Evolutionary conservation across 2,888 invertebrate species (phyloP), one percentile per base, ranked within the genome.

Genomic region (Chouioia cunea): DNA sequence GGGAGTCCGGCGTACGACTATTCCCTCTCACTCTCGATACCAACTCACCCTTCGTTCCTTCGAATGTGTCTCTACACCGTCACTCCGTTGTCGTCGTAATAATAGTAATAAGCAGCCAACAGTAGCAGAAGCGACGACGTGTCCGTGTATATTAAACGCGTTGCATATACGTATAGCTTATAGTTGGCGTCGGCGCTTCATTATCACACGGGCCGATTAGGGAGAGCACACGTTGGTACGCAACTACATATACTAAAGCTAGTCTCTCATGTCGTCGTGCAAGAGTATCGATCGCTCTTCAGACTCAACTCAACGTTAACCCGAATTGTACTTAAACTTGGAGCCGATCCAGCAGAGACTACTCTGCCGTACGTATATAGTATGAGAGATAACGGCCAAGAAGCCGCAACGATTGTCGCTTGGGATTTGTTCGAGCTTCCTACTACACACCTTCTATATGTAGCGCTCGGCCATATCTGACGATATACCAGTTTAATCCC

Each of bases 311-410:
- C 20, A n/a, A 18, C 58, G 58, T 58, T 71, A 71, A 71, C 71
- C 71, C 64, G 64, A 67, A 67, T 67, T 50, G 58, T 27, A 47
- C 43, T 36, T 27, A 6, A 43, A 66, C 44, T 71, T 57, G 53
- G 59, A 59, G 59, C 53, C 54, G 64, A 67, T 67, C 52, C 66
- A 48, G 65, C 8, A 8, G 20, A 20, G 27, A 43, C 16, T 10
- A 4, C 48, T 27, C 48, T 50, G 58, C 48, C 44, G 23, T 36
- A 36, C 15, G 54, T n/a, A n/a, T n/a, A n/a, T n/a, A n/a, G n/a
- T n/a, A n/a, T n/a, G n/a, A n/a, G n/a, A 70, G 64, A 70, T 70
- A 70, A 65, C 70, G 20, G 48, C 48, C 27, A 3, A 16, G 4
- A 23, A 47, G 57, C 14, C 14, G 36, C 43, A 43, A 47, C 58